Evolutionary conservation across 2,113 vertebrate species (phyloP).

Genomic region (Bufo gargarizans): DNA sequence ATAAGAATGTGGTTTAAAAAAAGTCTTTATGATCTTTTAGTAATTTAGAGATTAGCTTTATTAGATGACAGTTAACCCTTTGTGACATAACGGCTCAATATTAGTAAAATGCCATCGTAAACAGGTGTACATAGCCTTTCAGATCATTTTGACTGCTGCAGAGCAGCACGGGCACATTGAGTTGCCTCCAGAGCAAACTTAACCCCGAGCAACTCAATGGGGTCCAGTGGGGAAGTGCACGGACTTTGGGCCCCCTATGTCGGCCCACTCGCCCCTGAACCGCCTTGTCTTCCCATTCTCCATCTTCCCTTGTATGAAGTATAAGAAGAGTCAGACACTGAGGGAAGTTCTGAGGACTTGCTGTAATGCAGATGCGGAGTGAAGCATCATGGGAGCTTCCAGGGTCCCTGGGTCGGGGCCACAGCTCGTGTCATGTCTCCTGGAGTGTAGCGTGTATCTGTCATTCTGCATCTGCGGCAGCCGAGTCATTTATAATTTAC

Average conservation of each 20-base stretch:
- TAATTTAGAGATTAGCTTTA: too few relatives aligned
- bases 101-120: too few relatives aligned
- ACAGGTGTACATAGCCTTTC: neutral
- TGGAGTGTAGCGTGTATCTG: conserved; percentile 36
- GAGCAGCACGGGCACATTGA: too few relatives aligned
- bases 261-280: neutral
- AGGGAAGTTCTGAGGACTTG: neutral
- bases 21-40: too few relatives aligned
- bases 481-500: conserved; percentile 73
- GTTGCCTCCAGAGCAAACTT: too few relatives aligned
- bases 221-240: neutral
- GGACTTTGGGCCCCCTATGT: neutral
- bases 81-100: too few relatives aligned
- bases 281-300: neutral
- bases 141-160: neutral
- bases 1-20: too few relatives aligned
- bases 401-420: conserved; percentile 53
- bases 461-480: conserved; percentile 69
- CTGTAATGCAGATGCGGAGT: neutral
- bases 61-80: too few relatives aligned
- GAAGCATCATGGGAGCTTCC: conserved; percentile 31
- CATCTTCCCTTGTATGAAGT: conserved; percentile 16
- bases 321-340: neutral
- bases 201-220: neutral
- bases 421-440: neutral